Conservation (phyloP, 2,888 invertebrate genomes). For the Molorchus minor region DNA sequence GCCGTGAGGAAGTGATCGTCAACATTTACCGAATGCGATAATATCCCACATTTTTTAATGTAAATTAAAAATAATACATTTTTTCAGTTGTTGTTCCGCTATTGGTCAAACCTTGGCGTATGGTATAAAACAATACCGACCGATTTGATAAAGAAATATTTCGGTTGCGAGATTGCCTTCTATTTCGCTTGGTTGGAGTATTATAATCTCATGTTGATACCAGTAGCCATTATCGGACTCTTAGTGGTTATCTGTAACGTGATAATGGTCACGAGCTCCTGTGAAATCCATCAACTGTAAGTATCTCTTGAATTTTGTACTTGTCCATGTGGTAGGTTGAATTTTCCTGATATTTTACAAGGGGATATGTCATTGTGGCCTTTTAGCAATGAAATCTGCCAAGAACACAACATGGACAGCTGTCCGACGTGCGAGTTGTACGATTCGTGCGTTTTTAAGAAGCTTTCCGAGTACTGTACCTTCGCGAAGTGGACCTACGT, state of each 20-base stretch:
- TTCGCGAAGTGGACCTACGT: conserved; percentile 63
- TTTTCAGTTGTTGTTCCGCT: conserved; percentile 43
- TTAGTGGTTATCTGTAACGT: conserved; percentile 25
- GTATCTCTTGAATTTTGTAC: conserved; percentile 9
- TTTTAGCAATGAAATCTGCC: conserved; percentile 52
- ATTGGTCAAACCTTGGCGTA: conserved; percentile 42
- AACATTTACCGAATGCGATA: not conserved
- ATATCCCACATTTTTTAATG: not conserved
- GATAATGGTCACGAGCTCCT: conserved; percentile 1
- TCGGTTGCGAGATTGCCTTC: conserved; percentile 67
- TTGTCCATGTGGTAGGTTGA: not conserved
- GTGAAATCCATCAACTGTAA: conserved; percentile 8
- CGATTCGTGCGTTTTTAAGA: conserved; percentile 63
- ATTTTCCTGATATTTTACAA: no score
- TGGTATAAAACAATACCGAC: conserved; percentile 69
- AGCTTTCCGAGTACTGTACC: conserved; percentile 65
- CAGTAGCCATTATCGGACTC: conserved; percentile 62
- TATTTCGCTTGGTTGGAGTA: conserved; percentile 69
- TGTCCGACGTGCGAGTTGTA: conserved; percentile 68
- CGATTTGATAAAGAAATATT: conserved; percentile 67
- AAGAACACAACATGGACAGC: conserved; percentile 58
- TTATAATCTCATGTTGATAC: conserved; percentile 65
- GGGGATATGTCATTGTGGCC: no score
- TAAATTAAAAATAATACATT: not conserved
- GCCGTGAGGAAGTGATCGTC: not conserved